These are phyloP conservation scores for Pollicipes pollicipes DNA, from an alignment of 1,140 invertebrate genomes.

Conservation along the genomic window DNA sequence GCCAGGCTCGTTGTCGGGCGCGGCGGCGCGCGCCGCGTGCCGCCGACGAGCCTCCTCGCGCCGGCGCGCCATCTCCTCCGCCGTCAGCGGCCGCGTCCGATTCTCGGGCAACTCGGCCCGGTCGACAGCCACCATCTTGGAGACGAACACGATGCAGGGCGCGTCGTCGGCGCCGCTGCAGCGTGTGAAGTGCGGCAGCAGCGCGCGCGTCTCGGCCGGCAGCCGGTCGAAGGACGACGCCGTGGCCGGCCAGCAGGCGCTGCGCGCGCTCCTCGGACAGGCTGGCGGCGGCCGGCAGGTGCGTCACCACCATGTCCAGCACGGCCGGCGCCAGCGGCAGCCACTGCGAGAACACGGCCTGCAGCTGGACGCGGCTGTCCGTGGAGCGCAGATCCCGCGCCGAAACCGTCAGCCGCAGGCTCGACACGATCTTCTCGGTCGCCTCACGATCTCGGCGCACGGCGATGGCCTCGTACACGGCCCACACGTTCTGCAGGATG, in stretches of 20 bases:
- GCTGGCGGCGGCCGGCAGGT: slow-evolving; percentile 59
- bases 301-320: slow-evolving; percentile 56
- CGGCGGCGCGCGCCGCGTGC: slow-evolving; percentile 31
- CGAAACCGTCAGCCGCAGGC: slow-evolving; percentile 56
- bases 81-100: slow-evolving; percentile 47
- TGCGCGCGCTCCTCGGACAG: slow-evolving; percentile 59
- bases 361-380: slow-evolving; percentile 56
- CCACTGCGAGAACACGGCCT: slow-evolving; percentile 72
- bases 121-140: slow-evolving; percentile 39
- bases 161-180: slow-evolving; percentile 45
- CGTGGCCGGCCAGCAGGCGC: slow-evolving; percentile 29
- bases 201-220: slow-evolving; percentile 44
- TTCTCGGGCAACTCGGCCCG: slow-evolving; percentile 54
- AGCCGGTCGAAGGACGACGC: slow-evolving; percentile 39
- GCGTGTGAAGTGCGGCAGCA: slow-evolving; percentile 55
- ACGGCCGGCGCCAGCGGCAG: slow-evolving; percentile 63
- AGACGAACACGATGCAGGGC: slow-evolving; percentile 76
- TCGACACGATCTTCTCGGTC: slow-evolving; percentile 55
- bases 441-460: slow-evolving; percentile 57
- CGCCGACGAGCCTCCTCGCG: slow-evolving; percentile 47
- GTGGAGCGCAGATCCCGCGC: slow-evolving; percentile 56
- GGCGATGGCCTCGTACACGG: slow-evolving; percentile 66
- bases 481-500: slow-evolving; percentile 85
- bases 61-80: slow-evolving; percentile 50
- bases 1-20: background rate